phyloP scores from a whole-genome alignment of 2,888 invertebrate species.

The Pediacus dermestoides region DNA sequence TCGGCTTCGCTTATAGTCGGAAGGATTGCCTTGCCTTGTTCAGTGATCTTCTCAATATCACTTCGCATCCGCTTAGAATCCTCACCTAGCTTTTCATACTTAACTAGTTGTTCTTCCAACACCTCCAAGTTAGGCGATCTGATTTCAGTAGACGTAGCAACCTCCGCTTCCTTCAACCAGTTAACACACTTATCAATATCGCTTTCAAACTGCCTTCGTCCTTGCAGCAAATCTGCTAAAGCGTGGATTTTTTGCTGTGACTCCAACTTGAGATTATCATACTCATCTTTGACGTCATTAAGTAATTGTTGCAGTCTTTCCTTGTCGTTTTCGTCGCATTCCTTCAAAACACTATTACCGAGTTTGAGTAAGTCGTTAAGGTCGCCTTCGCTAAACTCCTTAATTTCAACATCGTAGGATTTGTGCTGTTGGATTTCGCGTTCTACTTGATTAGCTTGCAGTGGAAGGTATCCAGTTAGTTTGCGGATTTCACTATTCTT shows the following conservation, averaged over 20 bases:
- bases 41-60: conserved; percentile 70
- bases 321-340: conserved; percentile 72
- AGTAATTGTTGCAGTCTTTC: conserved; percentile 63
- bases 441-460: conserved; percentile 79
- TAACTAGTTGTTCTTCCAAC: conserved; percentile 82
- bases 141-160: conserved; percentile 76
- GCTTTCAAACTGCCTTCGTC: conserved; percentile 76
- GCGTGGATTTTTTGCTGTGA: conserved; percentile 69
- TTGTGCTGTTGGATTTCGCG: conserved; percentile 74
- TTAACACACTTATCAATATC: conserved; percentile 76
- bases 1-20: conserved; percentile 82
- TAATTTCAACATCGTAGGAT: conserved; percentile 71
- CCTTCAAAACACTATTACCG: conserved; percentile 72
- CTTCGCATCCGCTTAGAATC: conserved; percentile 70
- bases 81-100: conserved; percentile 74
- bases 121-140: conserved; percentile 77
- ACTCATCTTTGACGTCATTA: conserved; percentile 67
- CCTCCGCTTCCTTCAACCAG: conserved; percentile 90
- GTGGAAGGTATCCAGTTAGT: conserved; percentile 70
- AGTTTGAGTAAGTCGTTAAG: conserved; percentile 73
- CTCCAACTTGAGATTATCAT: conserved; percentile 69
- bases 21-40: conserved; percentile 75
- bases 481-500: conserved; percentile 74
- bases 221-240: conserved; percentile 69
- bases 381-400: conserved; percentile 71